Base-by-base conservation (phyloP, 2,888 invertebrate species). In the Netelia fuscicornis region DNA sequence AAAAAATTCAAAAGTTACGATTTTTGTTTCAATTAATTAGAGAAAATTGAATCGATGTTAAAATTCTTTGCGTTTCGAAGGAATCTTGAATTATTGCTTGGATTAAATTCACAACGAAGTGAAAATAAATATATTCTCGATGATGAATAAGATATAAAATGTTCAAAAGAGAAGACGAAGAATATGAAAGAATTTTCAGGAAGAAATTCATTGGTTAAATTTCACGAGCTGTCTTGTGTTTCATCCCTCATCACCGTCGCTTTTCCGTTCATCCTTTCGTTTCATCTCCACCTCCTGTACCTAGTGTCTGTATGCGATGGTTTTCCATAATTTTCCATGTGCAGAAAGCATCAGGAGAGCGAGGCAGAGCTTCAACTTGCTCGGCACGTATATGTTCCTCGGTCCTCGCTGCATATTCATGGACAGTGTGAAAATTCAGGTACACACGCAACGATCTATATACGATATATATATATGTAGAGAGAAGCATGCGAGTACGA, bases 341-440 rank as follows among this genome's bases (percentile, higher is more conserved):
- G 56, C 58, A 77, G 70, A 70, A 83, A 71, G 58, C 64, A 65
- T 62, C 68, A 60, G 75, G 48, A 62, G 37, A 67, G 76, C 17
- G 42, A 25, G 56, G 42, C 56, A 25, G 56, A 60, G 75, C 23
- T 68, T 74, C 56, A 62, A 74, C 68, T 62, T 65, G 79, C 74
- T 71, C 71, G 11, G n/a, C 58, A 65, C 56, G 54, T 76, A 76
- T 42, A 54, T 79, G 60, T 44, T 20, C 2, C 58, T 20, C 62
- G 54, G 56, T 62, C 37, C 65, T 80, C 71, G 44, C 65, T 84
- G 83, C 75, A 84, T 84, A 84, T 84, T 84, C 83, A 84, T 83
- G 71, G 64, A 52, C 37, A 42, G 64, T 58, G 79, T 60, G 79
- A 80, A 83, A 83, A 75, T 84, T 79, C 75, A 76, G 79, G 65